A percentile compares a stretch with the other conserved stretches of the same genome.
Conservation (phyloP, 2,888 invertebrate species). For the Drosophila anomelani region DNA sequence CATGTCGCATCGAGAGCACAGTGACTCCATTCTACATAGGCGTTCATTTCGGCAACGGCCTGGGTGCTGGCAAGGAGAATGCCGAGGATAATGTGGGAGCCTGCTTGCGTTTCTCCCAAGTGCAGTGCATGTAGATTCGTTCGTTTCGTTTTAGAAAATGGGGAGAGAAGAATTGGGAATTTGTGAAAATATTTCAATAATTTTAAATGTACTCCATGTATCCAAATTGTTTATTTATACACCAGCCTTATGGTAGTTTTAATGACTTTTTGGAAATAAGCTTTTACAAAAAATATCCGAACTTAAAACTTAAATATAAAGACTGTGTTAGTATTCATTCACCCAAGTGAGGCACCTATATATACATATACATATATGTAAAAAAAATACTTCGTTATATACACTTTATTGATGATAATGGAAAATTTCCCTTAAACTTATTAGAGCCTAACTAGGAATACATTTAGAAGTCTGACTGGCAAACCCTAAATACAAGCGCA, state of each 20-base stretch:
- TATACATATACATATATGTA: conserved; percentile 2
- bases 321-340: conserved; percentile 13
- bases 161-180: neutral
- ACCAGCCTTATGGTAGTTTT: neutral
- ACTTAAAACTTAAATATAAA: conserved; percentile 4
- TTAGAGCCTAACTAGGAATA: conserved; percentile 4
- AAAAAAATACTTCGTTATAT: conserved; percentile 13
- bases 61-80: conserved; percentile 87
- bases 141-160: conserved; percentile 49
- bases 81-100: conserved; percentile 93
- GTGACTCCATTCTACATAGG: conserved; percentile 91
- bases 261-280: conserved; percentile 1
- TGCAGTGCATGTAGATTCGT: conserved; percentile 86
- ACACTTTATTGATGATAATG: conserved; percentile 3
- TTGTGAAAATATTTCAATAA: neutral
- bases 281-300: conserved; percentile 6
- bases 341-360: neutral
- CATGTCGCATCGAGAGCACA: conserved; percentile 89
- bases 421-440: neutral
- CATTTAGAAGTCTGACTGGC: neutral
- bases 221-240: neutral
- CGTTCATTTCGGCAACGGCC: conserved; percentile 90
- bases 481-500: neutral
- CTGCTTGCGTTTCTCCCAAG: conserved; percentile 90
- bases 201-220: neutral